Evolutionary conservation across 2,113 vertebrate genomes (phyloP).

Genomic region (Oryzias woworae): DNA sequence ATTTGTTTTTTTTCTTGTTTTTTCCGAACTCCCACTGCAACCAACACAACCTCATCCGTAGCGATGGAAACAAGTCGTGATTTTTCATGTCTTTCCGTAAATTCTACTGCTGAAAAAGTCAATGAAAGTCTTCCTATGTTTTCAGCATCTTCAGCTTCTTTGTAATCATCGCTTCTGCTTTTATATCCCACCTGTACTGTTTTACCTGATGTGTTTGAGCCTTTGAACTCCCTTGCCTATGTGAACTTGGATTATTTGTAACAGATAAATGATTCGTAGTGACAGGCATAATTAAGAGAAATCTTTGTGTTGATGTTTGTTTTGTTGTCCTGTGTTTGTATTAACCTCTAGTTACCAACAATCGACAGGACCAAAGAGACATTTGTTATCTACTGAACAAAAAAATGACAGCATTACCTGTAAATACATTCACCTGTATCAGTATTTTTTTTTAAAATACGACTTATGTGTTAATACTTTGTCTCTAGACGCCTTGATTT

Average conservation of each 20-base stretch:
- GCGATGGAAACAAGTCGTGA: conserved; percentile 18
- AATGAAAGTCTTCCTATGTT: background rate
- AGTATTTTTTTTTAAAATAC: conserved; percentile 40
- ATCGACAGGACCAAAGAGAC: conserved; percentile 71
- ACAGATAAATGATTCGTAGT: conserved; percentile 49
- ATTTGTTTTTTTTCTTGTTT: conserved; percentile 7
- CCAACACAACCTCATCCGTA: conserved; percentile 33
- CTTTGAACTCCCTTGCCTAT: conserved; percentile 40
- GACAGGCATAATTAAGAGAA: conserved; percentile 50
- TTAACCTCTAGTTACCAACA: conserved; percentile 55
- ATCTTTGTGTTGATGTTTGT: conserved; percentile 19
- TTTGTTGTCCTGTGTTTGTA: conserved; percentile 26
- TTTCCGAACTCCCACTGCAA: conserved; percentile 16
- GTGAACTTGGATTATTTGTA: conserved; percentile 60
- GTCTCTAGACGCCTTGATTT: conserved; percentile 49
- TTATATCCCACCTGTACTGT: conserved; percentile 35
- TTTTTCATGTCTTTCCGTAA: conserved; percentile 5
- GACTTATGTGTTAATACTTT: conserved; percentile 48
- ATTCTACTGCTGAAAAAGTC: conserved; percentile 28
- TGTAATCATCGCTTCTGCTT: conserved; percentile 52
- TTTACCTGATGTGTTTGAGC: conserved; percentile 22
- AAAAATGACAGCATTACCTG: conserved; percentile 57
- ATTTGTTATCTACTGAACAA: conserved; percentile 58
- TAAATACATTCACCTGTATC: conserved; percentile 65
- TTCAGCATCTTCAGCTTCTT: conserved; percentile 23